Evolutionary conservation across 2,113 vertebrate genomes (phyloP).

Genomic region (Melanocharis versteri): DNA sequence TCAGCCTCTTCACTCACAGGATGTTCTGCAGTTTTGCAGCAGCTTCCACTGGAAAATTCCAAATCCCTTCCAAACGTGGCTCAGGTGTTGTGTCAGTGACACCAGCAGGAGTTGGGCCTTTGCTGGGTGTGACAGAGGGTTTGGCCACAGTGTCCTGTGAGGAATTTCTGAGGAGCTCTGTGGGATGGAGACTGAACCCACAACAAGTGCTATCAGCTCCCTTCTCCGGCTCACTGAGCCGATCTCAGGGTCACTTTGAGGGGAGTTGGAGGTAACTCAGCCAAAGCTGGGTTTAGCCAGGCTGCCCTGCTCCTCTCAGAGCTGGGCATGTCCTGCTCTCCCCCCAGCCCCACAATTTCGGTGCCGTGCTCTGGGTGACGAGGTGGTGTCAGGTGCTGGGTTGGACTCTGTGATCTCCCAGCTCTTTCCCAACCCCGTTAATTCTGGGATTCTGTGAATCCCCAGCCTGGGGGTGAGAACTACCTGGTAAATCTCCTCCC

Average conservation of each 20-base stretch:
- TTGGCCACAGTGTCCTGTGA: rapidly evolving
- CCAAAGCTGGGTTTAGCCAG: neutral
- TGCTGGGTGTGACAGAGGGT: neutral
- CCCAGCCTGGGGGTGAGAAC: neutral
- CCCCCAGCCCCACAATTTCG: neutral
- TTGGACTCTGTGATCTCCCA: neutral
- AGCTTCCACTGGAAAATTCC: neutral
- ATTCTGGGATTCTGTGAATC: neutral
- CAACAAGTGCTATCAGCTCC: neutral
- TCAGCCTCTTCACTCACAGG: neutral
- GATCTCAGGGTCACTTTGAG: neutral
- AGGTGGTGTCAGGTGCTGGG: neutral
- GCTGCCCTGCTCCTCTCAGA: neutral
- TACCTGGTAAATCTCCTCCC: neutral
- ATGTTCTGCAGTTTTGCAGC: neutral
- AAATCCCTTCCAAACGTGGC: neutral
- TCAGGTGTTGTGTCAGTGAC: neutral
- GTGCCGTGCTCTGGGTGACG: neutral
- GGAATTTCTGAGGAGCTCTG: neutral
- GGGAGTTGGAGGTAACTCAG: neutral
- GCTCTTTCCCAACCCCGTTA: neutral
- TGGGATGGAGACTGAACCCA: neutral
- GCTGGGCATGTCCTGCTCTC: neutral
- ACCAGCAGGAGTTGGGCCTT: rapidly evolving
- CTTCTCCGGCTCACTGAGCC: neutral